Base-by-base conservation (phyloP, 2,888 invertebrate genomes). In the Tenthredo distinguenda region DNA sequence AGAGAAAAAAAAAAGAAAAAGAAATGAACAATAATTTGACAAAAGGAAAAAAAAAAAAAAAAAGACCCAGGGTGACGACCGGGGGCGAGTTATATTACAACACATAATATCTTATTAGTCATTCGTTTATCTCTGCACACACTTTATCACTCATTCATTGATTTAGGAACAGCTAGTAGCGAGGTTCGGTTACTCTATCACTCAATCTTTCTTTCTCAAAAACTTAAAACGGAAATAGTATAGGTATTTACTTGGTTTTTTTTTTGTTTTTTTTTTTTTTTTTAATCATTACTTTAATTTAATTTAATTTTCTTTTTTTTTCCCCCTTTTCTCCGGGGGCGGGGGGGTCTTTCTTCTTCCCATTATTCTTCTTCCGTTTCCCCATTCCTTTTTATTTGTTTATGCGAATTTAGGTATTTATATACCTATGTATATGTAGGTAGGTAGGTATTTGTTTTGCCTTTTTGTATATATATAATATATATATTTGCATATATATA, bases 161-260 rank as follows among this genome's bases (percentile, higher is more conserved):
- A 92, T 92, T 92, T 93, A 93, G 93, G 93, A 93, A 93, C 93
- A 93, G 92, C 93, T 93, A 93, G 91, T 92, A 92, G 93, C 93
- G 93, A 93, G 93, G 92, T 92, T 93, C 92, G 91, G 92, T 92
- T 92, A 93, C 92, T 92, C 92, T 93, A 93, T 93, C 93, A 93
- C 93, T 92, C 92, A 92, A 92, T 92, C 91, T 92, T 86, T 85
- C 84, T 86, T 85, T 86, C 87, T 84, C 86, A 89, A 90, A 47
- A 62, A 91, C 89, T 91, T 88, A 91, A 40, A 40, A 43, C 74
- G 74, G 43, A 40, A 43, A 74, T 74, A 72, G 34, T 72, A 72
- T 72, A 72, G 71, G 18, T 72, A 37, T 72, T 37, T 72, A 40
- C 68, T 34, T 34, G 55, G 4, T 26, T 10, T 62, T 62, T 62